Evolutionary conservation across 2,797 vertebrate genomes (phyloP).

Genomic region (Fundulus diaphanus): DNA sequence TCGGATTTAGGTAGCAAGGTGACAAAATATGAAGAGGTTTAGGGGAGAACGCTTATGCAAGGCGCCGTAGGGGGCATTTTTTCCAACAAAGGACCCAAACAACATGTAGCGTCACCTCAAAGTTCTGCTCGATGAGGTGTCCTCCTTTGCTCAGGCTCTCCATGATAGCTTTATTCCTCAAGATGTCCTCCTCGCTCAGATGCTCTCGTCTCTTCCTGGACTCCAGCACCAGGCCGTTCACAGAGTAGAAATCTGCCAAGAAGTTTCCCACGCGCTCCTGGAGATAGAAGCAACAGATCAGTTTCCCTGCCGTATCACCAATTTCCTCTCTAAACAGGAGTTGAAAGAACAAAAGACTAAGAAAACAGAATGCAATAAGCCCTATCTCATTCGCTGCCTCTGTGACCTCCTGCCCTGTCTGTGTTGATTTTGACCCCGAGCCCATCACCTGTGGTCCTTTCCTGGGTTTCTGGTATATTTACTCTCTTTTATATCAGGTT

Average conservation of each 20-base stretch:
- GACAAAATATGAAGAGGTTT: not conserved
- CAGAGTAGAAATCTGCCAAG: constrained; percentile 95
- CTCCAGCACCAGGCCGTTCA: constrained; percentile 96
- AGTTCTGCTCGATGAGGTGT: constrained; percentile 95
- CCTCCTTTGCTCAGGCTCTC: constrained; percentile 99
- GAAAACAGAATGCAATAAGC: constrained; percentile 17
- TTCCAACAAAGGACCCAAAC: not conserved
- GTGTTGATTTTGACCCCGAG: constrained; percentile 35
- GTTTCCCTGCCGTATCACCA: constrained; percentile 22
- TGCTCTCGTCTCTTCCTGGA: constrained; percentile 97
- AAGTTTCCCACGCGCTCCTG: constrained; percentile 98
- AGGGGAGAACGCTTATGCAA: not conserved
- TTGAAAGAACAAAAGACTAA: constrained; percentile 8
- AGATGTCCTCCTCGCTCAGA: constrained; percentile 97
- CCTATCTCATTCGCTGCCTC: constrained; percentile 15
- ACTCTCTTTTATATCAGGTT: constrained; percentile 17
- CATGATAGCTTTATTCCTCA: constrained; percentile 99
- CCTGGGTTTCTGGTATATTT: constrained; percentile 15
- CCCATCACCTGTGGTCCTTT: constrained; percentile 32
- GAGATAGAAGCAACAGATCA: constrained; percentile 38
- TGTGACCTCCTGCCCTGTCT: not conserved
- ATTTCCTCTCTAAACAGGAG: constrained; percentile 38
- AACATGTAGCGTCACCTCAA: constrained; percentile 84
- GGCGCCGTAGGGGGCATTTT: no score
- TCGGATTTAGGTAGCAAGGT: not conserved